Conservation (phyloP, 1,140 invertebrate species). For the Papilio dardanus region DNA sequence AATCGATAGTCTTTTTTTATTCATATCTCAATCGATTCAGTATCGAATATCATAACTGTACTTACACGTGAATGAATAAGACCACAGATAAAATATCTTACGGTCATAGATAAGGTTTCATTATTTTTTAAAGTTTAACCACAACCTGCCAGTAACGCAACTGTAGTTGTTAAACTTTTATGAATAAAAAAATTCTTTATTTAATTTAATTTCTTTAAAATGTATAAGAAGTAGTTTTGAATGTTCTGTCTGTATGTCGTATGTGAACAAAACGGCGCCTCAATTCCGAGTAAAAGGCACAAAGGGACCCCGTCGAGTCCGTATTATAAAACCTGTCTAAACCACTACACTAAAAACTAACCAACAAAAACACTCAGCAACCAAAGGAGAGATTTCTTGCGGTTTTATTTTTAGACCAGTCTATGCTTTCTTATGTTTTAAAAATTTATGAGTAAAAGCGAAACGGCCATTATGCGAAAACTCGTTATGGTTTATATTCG, state of each 20-base stretch:
- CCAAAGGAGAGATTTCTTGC: slow-evolving; percentile 33
- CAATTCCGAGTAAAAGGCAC: slow-evolving; percentile 12
- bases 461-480: neutral
- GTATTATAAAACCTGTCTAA: slow-evolving; percentile 34
- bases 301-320: slow-evolving; percentile 8
- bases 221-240: neutral
- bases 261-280: slow-evolving; percentile 7
- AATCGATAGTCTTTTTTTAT: neutral
- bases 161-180: too few relatives aligned
- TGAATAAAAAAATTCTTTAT: neutral
- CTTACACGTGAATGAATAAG: slow-evolving; percentile 18
- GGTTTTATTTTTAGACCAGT: slow-evolving; percentile 28
- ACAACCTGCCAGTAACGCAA: neutral
- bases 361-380: slow-evolving; percentile 32
- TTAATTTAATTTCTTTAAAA: neutral
- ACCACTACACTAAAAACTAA: slow-evolving; percentile 27
- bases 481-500: neutral
- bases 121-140: neutral
- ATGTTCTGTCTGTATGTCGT: neutral
- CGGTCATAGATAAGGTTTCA: slow-evolving; percentile 11
- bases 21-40: slow-evolving; percentile 18
- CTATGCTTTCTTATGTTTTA: slow-evolving; percentile 29
- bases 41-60: slow-evolving; percentile 21
- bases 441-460: neutral
- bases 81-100: slow-evolving; percentile 26